Percentiles rank a stretch among this genome's conserved stretches.
These are phyloP conservation scores for Tipula unca DNA, from an alignment of 2,888 invertebrate species.

Conservation along the genomic window DNA sequence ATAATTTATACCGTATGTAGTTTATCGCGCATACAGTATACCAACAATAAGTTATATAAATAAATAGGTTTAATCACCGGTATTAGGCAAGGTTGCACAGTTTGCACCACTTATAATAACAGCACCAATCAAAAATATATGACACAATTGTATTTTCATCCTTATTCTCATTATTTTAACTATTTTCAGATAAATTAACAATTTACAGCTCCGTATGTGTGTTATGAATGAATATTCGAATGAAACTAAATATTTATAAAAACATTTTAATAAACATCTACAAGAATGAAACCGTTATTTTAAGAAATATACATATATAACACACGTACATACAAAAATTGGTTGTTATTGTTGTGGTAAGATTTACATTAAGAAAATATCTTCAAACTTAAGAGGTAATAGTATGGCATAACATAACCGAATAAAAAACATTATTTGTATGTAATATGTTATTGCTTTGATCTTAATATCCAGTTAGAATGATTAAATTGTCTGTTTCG, in stretches of 20 bases:
- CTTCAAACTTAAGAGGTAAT: not conserved
- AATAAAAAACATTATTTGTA: too few species aligned
- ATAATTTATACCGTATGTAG: too few species aligned
- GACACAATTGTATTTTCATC: not conserved
- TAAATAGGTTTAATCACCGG: not conserved
- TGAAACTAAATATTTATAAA: not conserved
- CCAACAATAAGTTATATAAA: not conserved
- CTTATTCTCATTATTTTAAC: not conserved
- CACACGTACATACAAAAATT: not conserved
- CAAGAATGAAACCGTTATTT: not conserved
- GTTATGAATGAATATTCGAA: not conserved
- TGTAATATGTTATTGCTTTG: too few species aligned
- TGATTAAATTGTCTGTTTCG: too few species aligned
- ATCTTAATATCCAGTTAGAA: too few species aligned
- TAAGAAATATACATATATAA: not conserved
- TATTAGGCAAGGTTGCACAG: not conserved
- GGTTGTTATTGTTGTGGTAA: not conserved
- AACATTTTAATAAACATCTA: not conserved
- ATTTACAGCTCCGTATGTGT: not conserved
- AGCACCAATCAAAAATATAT: not conserved
- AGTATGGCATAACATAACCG: too few species aligned
- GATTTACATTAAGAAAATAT: not conserved
- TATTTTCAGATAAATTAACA: not conserved
- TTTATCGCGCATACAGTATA: not conserved
- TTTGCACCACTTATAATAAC: not conserved